A percentile compares a stretch with the other conserved stretches of the same genome.
These are phyloP conservation scores for Kradibia gibbosae DNA, from an alignment of 1,140 invertebrate species.

Conservation along the genomic window DNA sequence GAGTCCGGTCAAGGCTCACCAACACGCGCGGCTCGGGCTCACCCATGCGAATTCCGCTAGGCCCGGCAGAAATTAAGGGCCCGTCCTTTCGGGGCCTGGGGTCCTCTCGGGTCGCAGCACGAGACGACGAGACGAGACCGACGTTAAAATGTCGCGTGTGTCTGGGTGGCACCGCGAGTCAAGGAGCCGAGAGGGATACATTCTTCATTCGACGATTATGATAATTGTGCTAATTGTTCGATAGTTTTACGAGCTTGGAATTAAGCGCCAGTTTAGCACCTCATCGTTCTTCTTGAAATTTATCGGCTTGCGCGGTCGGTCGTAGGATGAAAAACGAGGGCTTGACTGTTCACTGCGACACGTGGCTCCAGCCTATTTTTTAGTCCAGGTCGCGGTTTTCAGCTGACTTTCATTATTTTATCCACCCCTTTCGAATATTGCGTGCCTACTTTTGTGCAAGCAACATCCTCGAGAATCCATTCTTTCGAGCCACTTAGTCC, in stretches of 20 bases:
- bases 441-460: no score
- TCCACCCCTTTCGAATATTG: no score
- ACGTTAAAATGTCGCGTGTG: constrained; percentile 26
- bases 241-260: neutral
- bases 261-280: neutral
- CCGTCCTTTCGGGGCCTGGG: neutral
- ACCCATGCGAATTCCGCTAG: constrained; percentile 31
- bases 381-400: no score
- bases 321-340: neutral
- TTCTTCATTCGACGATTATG: constrained; percentile 16
- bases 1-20: neutral
- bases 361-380: no score
- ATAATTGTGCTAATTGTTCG: constrained; percentile 8
- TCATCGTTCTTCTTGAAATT: neutral
- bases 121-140: constrained; percentile 10
- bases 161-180: neutral
- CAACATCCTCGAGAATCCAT: no score
- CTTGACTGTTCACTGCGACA: no score
- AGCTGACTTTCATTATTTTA: no score
- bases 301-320: neutral
- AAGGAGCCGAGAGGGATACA: neutral
- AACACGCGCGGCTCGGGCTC: neutral
- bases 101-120: neutral
- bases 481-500: no score
- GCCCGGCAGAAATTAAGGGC: constrained; percentile 32